These are phyloP conservation scores for Andrena bicolor DNA, from an alignment of 2,888 invertebrate species.

Conservation along the genomic window DNA sequence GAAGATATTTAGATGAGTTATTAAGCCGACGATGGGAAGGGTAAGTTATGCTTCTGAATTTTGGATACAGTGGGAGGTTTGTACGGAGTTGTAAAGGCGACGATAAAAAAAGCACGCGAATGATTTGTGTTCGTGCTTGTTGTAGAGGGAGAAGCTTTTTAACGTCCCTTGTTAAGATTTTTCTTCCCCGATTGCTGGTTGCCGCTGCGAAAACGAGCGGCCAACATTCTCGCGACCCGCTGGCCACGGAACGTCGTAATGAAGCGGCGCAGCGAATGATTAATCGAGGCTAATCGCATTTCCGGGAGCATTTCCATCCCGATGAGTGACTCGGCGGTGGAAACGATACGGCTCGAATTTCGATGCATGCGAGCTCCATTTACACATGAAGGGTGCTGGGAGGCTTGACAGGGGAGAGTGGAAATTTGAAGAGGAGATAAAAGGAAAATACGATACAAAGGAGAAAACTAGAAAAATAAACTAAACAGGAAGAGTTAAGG, in stretches of 20 bases:
- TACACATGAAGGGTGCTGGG: no score
- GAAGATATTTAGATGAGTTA: neutral
- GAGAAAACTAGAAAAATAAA: neutral
- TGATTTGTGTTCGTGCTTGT: no score
- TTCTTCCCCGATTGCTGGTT: neutral
- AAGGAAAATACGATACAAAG: neutral
- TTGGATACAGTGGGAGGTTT: no score
- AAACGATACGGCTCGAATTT: conserved; percentile 47
- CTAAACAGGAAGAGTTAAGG: neutral
- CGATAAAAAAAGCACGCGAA: no score
- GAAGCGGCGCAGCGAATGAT: conserved; percentile 44
- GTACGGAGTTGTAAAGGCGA: no score
- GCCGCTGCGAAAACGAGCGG: neutral
- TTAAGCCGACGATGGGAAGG: no score
- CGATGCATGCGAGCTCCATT: neutral
- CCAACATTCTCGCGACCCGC: conserved; percentile 6
- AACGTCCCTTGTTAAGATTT: neutral
- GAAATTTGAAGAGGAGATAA: neutral
- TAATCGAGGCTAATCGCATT: conserved; percentile 64
- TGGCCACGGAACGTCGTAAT: conserved; percentile 39
- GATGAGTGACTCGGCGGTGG: conserved; percentile 41
- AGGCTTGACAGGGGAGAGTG: neutral
- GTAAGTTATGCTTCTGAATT: no score
- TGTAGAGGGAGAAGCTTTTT: neutral
- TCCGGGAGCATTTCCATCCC: conserved; percentile 66